A percentile compares a stretch with the other conserved stretches of the same genome.
Conservation (phyloP, 1,140 invertebrate genomes). For the Cepaea nemoralis region DNA sequence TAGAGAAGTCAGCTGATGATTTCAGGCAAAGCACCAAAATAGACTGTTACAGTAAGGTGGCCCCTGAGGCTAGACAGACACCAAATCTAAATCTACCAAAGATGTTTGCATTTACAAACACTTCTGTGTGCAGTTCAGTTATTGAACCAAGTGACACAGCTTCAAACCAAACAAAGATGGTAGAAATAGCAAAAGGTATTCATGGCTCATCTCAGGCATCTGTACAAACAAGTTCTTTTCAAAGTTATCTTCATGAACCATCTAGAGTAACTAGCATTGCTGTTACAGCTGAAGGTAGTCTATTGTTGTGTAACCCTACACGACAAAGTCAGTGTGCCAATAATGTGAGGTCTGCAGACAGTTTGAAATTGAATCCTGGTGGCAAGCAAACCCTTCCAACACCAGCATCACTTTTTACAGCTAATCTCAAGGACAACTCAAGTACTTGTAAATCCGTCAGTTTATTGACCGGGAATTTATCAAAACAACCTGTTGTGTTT, state of each 20-base stretch:
- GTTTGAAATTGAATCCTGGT: not conserved
- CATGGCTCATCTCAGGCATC: not conserved
- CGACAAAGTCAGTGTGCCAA: too few relatives aligned
- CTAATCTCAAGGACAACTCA: not conserved
- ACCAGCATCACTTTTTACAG: not conserved
- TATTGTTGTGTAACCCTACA: too few relatives aligned
- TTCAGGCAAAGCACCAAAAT: not conserved
- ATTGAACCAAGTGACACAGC: not conserved
- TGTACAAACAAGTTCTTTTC: not conserved
- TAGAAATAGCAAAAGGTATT: not conserved
- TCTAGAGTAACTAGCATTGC: not conserved
- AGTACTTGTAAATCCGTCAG: not conserved
- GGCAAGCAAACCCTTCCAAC: not conserved
- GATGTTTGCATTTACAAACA: not conserved
- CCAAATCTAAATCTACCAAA: not conserved
- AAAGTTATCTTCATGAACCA: not conserved
- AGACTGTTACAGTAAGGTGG: too few relatives aligned
- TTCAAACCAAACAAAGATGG: not conserved
- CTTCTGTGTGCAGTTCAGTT: not conserved
- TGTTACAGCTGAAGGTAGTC: too few relatives aligned
- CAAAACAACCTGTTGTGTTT: not conserved
- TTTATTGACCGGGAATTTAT: not conserved
- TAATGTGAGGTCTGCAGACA: not conserved
- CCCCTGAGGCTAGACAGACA: too few relatives aligned
- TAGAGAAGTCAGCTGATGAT: not conserved